Conservation (phyloP, 2,888 invertebrate species). For the Lasioglossum morio region DNA sequence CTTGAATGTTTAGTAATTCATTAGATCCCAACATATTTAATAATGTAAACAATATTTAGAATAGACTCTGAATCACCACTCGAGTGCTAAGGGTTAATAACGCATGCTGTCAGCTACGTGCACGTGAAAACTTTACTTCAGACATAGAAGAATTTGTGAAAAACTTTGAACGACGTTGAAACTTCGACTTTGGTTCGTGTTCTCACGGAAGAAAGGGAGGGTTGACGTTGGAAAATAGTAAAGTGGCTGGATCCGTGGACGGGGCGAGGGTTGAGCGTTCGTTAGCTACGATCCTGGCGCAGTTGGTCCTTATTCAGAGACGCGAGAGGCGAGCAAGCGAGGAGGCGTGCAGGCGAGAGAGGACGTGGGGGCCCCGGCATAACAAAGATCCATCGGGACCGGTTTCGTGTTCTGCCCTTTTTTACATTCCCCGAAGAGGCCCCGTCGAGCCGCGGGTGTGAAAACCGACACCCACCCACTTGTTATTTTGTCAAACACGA, state of each 20-base stretch:
- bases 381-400: constrained; percentile 84
- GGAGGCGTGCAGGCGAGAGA: constrained; percentile 34
- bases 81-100: too few species aligned
- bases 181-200: too few species aligned
- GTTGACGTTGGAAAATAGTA: not conserved
- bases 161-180: too few species aligned
- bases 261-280: constrained; percentile 14
- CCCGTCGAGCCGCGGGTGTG: constrained; percentile 83
- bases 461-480: constrained; percentile 84
- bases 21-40: too few species aligned
- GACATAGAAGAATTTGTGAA: too few species aligned
- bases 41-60: too few species aligned
- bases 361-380: constrained; percentile 66
- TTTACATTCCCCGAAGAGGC: constrained; percentile 80
- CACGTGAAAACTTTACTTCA: too few species aligned
- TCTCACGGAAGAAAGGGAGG: not conserved
- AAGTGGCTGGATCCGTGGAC: not conserved
- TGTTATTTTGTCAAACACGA: constrained; percentile 83
- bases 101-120: too few species aligned
- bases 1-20: too few species aligned
- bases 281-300: constrained; percentile 67
- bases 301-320: constrained; percentile 71
- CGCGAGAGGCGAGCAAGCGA: constrained; percentile 28
- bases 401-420: constrained; percentile 82
- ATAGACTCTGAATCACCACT: too few species aligned